A percentile compares a stretch with the other conserved stretches of the same genome.
Conservation (phyloP, 2,888 invertebrate genomes). For the Macaria liturata region DNA sequence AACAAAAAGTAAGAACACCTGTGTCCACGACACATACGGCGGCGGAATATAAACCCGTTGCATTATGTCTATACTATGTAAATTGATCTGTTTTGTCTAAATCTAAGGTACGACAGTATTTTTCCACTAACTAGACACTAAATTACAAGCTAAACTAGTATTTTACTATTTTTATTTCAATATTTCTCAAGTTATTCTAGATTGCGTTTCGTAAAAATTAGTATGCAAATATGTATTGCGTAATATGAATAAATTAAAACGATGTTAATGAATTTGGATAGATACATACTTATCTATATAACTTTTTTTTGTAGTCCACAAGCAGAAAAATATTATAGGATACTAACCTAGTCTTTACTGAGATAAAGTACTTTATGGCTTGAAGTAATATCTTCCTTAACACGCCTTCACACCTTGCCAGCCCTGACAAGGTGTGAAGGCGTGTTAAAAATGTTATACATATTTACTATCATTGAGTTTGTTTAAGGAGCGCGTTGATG, state of each 20-base stretch:
- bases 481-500: constrained; percentile 63
- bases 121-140: constrained; percentile 13
- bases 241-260: not conserved
- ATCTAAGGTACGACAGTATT: constrained; percentile 8
- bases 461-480: too few relatives aligned
- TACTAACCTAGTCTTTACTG: too few relatives aligned
- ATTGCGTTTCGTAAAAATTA: not conserved
- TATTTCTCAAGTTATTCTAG: not conserved
- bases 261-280: too few relatives aligned
- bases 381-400: too few relatives aligned
- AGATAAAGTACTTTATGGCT: too few relatives aligned
- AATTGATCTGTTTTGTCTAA: constrained; percentile 18
- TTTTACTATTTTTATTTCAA: not conserved
- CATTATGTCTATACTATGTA: constrained; percentile 20
- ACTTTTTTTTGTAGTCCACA: too few relatives aligned
- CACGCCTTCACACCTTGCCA: too few relatives aligned
- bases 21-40: constrained; percentile 11
- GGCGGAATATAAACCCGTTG: constrained; percentile 17
- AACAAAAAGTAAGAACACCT: constrained; percentile 18
- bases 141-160: not conserved
- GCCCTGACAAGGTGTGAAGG: too few relatives aligned
- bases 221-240: constrained; percentile 1
- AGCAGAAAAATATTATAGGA: too few relatives aligned
- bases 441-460: too few relatives aligned
- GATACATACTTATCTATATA: too few relatives aligned